These are phyloP conservation scores for Mylabris sibirica DNA, from an alignment of 2,888 invertebrate species.

Conservation along the genomic window DNA sequence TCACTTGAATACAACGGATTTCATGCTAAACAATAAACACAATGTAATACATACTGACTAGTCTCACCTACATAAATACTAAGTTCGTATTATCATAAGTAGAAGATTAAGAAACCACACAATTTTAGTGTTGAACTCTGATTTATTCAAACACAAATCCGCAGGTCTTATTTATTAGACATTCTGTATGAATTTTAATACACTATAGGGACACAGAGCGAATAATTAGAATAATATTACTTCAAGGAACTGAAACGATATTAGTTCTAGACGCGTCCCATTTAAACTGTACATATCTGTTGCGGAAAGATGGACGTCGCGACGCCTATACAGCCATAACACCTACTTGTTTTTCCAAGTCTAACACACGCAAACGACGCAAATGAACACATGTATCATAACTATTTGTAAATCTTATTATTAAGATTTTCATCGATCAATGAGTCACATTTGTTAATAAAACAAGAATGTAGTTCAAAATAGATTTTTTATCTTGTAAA, in stretches of 20 bases:
- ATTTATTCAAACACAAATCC: no score
- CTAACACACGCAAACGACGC: constrained; percentile 42
- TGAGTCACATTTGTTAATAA: constrained; percentile 23
- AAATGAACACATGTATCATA: constrained; percentile 17
- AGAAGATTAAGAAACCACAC: neutral
- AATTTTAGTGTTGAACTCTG: neutral
- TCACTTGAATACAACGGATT: neutral
- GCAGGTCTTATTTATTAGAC: neutral
- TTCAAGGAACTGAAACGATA: constrained; percentile 23
- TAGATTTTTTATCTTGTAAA: neutral
- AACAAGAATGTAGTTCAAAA: neutral
- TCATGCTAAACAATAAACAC: neutral
- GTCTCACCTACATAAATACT: neutral
- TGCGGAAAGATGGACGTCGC: constrained; percentile 44
- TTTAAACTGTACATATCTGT: constrained; percentile 44
- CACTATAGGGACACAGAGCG: constrained; percentile 23
- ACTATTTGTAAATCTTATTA: constrained; percentile 25
- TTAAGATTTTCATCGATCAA: constrained; percentile 28
- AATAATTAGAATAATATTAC: constrained; percentile 18
- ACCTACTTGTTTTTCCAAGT: constrained; percentile 34
- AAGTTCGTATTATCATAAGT: neutral
- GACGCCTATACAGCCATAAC: constrained; percentile 34
- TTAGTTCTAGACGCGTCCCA: constrained; percentile 43
- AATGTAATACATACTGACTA: neutral
- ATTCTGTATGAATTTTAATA: constrained; percentile 18